Evolutionary conservation across 2,797 vertebrate genomes (phyloP), one percentile per base, ranked within the genome.

Genomic region (Fringilla coelebs): DNA sequence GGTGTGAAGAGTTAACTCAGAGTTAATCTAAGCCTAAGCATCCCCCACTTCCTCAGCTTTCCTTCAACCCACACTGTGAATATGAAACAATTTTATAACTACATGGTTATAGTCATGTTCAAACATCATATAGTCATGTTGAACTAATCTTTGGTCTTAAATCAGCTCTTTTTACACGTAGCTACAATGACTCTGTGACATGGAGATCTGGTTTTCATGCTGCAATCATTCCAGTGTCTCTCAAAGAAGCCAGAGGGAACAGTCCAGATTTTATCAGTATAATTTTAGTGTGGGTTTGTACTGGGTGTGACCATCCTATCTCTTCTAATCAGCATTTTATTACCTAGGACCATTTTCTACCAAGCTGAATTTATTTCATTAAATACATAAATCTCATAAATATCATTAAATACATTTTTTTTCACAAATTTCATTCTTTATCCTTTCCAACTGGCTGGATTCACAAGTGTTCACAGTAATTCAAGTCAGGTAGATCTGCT

Each of bases 31-130:
- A 68, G 6, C 18, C 55, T 43, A 66, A 86, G 22, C 14, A 91
- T 0, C 3, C 3, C 5, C 3, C 5, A 17, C 14, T 51, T 36
- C 11, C 5, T 3, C 36, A 68, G 36, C 2, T 63, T 52, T 4
- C 66, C n/a, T 62, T 89, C 51, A 70, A 29, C 20, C 15, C 52
- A 36, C 20, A 31, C 11, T 12, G 13, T 22, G 63, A n/a, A 34
- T 43, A 12, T 11, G 16, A 86, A 54, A 9, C 8, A 52, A 49
- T 57, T 72, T 77, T 57, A 41, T 85, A 19, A 13, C 43, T 45
- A 21, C 3, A 3, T 25, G 24, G 11, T 76, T 79, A 31, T 17
- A 62, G 7, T 45, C 17, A 11, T 26, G 11, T 76, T 82, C 40
- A 18, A 45, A 70, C 7, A 76, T 19, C 21, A 29, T 76, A 48